Percentiles rank a stretch among this genome's conserved stretches.
Evolutionary conservation across 30 jellyfish, hydroid and myxozoan genomes (phyloP).

Genomic region (Aurelia aurita): DNA sequence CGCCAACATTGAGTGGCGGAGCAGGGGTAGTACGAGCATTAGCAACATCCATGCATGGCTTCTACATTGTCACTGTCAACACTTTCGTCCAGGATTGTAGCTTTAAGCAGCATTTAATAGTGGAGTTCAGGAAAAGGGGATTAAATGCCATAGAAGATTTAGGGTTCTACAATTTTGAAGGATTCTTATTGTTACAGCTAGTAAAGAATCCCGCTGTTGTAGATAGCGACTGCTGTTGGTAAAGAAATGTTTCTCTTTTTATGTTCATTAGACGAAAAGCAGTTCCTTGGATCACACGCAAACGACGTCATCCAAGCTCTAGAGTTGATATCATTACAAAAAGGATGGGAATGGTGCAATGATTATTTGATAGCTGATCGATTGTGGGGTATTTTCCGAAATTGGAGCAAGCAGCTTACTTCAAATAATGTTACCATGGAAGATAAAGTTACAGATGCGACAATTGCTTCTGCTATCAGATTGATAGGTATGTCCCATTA

Average conservation of each 20-base stretch:
- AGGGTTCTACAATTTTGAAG: no score
- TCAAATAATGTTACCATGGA: background rate
- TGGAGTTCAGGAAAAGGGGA: no score
- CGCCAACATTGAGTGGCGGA: no score
- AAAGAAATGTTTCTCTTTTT: background rate
- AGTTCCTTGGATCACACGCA: constrained; percentile 13
- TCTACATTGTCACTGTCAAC: no score
- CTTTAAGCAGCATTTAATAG: no score
- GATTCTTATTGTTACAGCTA: no score
- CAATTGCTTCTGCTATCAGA: constrained; percentile 45
- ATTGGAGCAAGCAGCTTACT: constrained; percentile 47
- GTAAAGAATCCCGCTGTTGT: no score
- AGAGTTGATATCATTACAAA: constrained; percentile 28
- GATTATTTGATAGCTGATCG: constrained; percentile 47
- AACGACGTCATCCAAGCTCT: constrained; percentile 24
- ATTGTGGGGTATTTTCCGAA: constrained; percentile 57
- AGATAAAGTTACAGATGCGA: constrained; percentile 32
- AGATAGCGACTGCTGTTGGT: background rate
- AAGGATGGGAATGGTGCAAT: constrained; percentile 77
- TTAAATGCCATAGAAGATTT: no score
- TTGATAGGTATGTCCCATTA: constrained; percentile 42
- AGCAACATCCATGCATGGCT: no score
- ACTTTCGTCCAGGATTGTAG: no score
- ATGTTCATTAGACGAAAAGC: constrained; percentile 6
- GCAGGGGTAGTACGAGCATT: no score